A percentile compares a stretch with the other conserved stretches of the same genome.
These are phyloP conservation scores for Eupelmus urozonus DNA, from an alignment of 2,888 invertebrate species.

Conservation along the genomic window DNA sequence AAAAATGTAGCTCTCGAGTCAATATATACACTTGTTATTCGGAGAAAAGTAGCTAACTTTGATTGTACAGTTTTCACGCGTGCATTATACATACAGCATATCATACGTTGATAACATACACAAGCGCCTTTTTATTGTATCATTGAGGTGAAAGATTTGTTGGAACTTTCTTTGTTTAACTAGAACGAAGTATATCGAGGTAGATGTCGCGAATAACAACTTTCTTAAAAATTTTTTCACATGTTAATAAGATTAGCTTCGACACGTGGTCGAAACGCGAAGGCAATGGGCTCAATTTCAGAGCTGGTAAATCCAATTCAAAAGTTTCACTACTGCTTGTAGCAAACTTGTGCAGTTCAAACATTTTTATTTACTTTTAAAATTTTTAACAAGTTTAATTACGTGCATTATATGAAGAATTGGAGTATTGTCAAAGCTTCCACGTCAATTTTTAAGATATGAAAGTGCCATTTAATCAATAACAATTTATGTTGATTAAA, in stretches of 20 bases:
- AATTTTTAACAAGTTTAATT: too few relatives aligned
- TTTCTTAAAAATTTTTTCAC: not conserved
- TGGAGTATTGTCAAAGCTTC: too few relatives aligned
- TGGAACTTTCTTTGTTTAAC: conserved; percentile 10
- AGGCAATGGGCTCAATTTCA: too few relatives aligned
- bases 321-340: too few relatives aligned
- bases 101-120: conserved; percentile 23
- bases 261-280: too few relatives aligned
- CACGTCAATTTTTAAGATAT: not conserved
- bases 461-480: conserved; percentile 8
- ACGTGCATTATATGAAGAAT: not conserved
- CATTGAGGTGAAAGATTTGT: conserved; percentile 20
- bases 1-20: conserved; percentile 21
- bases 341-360: too few relatives aligned
- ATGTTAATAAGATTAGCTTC: too few relatives aligned
- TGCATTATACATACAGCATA: conserved; percentile 20
- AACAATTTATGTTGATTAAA: not conserved
- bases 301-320: too few relatives aligned
- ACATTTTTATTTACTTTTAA: too few relatives aligned
- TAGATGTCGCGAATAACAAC: conserved; percentile 19
- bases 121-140: conserved; percentile 35
- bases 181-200: conserved; percentile 1
- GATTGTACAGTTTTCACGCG: conserved; percentile 12
- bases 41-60: conserved; percentile 1
- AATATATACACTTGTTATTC: conserved; percentile 13